Evolutionary conservation across 2,113 vertebrate genomes (phyloP), one percentile per base, ranked within the genome.

Genomic region (Eretmochelys imbricata): DNA sequence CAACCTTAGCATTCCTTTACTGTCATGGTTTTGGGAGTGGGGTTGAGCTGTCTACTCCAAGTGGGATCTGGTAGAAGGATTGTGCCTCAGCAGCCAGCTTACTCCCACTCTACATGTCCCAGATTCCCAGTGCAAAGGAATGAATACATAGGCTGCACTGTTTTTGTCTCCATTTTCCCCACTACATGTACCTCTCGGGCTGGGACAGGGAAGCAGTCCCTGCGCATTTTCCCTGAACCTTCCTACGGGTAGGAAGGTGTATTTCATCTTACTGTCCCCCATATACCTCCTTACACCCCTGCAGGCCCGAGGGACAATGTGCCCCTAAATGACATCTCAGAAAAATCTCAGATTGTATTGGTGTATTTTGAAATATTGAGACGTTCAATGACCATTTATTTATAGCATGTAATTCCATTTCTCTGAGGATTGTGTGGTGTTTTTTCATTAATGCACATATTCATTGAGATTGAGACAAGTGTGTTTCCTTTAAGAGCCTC

Each of bases 401-500:
- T 92, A 96, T 96, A 97, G 97, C 97, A 94, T 80, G 78, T 95
- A 93, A 95, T 96, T 95, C 91, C 93, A 93, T 91, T 93, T 82
- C 78, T 96, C 96, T 96, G 88, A 95, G 92, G 19, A 69, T 95
- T 97, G 17, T 72, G n/a, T 35, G 16, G 65, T 72, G 65, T 87
- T 90, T 93, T 97, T 91, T 51, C 94, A 94, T 94, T 84, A 91
- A 75, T 80, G 90, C 90, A 87, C 92, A 69, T 95, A 94, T 87
- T 95, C 76, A 96, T 22, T 88, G 93, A 97, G 92, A 94, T 91
- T 75, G 92, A 97, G 94, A 96, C 89, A 97, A 97, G 96, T 93
- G 59, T 97, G 91, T 94, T 98, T 96, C 95, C 93, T 97, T 84
- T 94, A 93, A 96, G 95, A 96, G 92, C 91, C 91, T 89, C 91